Base-by-base conservation (phyloP, 2,797 vertebrate species). In the Fringilla coelebs region DNA sequence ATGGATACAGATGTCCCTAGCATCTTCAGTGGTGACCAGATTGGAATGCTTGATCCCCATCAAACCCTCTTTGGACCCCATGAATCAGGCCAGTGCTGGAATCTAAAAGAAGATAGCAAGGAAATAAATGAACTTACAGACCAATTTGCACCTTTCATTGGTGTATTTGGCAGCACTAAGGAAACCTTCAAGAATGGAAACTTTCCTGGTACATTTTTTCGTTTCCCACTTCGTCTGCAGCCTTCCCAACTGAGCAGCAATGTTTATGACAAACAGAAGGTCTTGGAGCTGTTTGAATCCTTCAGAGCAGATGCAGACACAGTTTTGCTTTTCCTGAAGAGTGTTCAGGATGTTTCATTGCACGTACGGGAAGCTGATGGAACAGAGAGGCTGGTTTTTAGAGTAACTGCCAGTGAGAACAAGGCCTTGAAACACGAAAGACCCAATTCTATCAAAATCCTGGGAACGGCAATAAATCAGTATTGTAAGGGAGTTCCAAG, bases 11-110 rank as follows among this genome's bases (percentile, higher is more conserved):
- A 99, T 98, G 99, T 99, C 84, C 99, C 99, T 79, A 99, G 99
- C 97, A 99, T 99, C 97, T 99, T 99, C 93, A 99, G 99, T 91
- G 99, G 99, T 95, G 98, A 99, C 95, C 99, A 99, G 97, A 99
- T 99, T 96, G 99, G 99, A 83, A 99, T 99, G 98, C 96, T 99
- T 97, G 99, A 99, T 96, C 99, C 99, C 84, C 99, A 99, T 97
- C 99, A 99, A 95, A 98, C 98, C 49, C 98, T 99, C 92, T 99
- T 99, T 96, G 99, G 99, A 91, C 98, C 98, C 43, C 98, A 99
- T 40, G 99, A 99, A 96, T 99, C 99, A 26, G 99, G 99, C 76
- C 99, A 99, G 90, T 99, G 99, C 96, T 99, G 99, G 99, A 99
- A 99, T 96, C 97, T 99, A 71, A 99, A 98, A 97, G 98, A 98